Conservation (phyloP, 2,888 invertebrate genomes). For the Amphipyra berbera region DNA sequence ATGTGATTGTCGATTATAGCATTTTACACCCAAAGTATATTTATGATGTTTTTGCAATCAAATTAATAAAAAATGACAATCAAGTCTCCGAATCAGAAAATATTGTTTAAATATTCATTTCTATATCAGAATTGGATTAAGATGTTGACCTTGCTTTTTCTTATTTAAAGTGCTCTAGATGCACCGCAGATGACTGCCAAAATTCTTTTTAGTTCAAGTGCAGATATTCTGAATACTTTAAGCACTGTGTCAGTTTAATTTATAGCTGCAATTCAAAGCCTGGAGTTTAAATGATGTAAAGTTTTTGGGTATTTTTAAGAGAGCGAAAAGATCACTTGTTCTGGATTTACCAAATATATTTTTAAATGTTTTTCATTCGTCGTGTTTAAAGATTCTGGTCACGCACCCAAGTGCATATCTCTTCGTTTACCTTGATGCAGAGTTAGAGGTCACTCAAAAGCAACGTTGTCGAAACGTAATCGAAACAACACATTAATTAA, state of each 20-base stretch:
- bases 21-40: background rate
- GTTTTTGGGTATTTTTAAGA: background rate
- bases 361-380: too few relatives aligned
- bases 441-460: too few relatives aligned
- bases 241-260: conserved; percentile 19
- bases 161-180: conserved; percentile 20
- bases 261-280: conserved; percentile 4
- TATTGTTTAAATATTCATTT: conserved; percentile 5
- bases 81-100: conserved; percentile 1
- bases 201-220: conserved; percentile 37
- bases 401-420: too few relatives aligned
- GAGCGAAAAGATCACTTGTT: background rate
- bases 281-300: conserved; percentile 9
- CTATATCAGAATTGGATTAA: conserved; percentile 10
- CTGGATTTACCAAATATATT: too few relatives aligned
- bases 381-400: too few relatives aligned
- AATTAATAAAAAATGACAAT: conserved; percentile 8
- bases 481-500: background rate
- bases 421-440: too few relatives aligned
- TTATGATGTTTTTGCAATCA: conserved; percentile 1
- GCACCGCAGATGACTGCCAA: conserved; percentile 24
- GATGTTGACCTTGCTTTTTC: conserved; percentile 31
- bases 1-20: background rate
- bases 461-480: too few relatives aligned
- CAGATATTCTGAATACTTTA: conserved; percentile 23